Evolutionary conservation across 1,140 invertebrate species (phyloP).

Genomic region (Drosophila tsacasi): DNA sequence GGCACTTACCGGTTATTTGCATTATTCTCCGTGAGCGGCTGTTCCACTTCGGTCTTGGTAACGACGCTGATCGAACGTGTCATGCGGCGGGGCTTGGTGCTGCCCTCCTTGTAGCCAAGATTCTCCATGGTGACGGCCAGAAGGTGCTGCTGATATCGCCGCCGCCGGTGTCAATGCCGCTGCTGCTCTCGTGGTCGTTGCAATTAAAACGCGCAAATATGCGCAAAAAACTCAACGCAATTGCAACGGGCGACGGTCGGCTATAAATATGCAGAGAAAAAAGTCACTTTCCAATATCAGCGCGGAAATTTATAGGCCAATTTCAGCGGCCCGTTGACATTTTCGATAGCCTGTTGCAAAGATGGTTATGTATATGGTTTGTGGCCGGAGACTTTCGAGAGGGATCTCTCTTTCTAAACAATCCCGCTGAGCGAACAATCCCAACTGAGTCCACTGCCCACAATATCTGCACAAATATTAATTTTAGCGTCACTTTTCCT

Average conservation of each 20-base stretch:
- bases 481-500: slow-evolving; percentile 48
- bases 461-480: slow-evolving; percentile 46
- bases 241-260: slow-evolving; percentile 34
- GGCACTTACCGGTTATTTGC: slow-evolving; percentile 83
- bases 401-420: slow-evolving; percentile 17
- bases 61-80: slow-evolving; percentile 84
- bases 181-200: slow-evolving; percentile 40
- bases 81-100: slow-evolving; percentile 82
- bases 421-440: slow-evolving; percentile 1
- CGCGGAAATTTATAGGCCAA: slow-evolving; percentile 60
- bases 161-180: slow-evolving; percentile 34
- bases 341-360: slow-evolving; percentile 29
- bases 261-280: slow-evolving; percentile 34
- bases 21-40: slow-evolving; percentile 83
- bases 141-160: slow-evolving; percentile 40
- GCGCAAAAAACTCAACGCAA: slow-evolving; percentile 58
- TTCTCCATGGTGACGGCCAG: slow-evolving; percentile 78
- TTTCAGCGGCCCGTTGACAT: slow-evolving; percentile 35
- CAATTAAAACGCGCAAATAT: slow-evolving; percentile 74
- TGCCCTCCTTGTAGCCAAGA: slow-evolving; percentile 85
- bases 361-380: slow-evolving; percentile 14
- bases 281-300: slow-evolving; percentile 46
- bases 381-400: not conserved
- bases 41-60: slow-evolving; percentile 84
- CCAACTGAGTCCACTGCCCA: slow-evolving; percentile 11